These are phyloP conservation scores for Uria aalge DNA, from an alignment of 2,113 vertebrate genomes.

Conservation along the genomic window DNA sequence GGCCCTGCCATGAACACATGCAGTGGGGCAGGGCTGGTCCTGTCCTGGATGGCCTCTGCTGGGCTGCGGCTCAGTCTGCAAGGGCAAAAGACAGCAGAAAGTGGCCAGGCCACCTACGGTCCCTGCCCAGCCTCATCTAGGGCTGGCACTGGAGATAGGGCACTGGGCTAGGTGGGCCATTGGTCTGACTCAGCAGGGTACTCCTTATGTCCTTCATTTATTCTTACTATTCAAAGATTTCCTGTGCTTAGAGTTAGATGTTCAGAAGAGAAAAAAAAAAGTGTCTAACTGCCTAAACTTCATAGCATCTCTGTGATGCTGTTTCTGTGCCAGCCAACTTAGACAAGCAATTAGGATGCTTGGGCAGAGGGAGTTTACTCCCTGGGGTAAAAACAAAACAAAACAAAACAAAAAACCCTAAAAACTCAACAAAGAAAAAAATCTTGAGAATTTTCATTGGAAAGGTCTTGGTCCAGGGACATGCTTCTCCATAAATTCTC, in stretches of 20 bases:
- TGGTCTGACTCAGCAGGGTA: not conserved
- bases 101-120: accelerated
- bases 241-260: not conserved
- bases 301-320: not conserved
- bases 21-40: not conserved
- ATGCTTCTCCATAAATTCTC: not conserved
- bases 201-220: not conserved
- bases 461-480: not conserved
- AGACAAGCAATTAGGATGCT: not conserved
- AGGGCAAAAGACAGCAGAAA: not conserved
- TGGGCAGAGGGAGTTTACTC: not conserved
- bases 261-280: not conserved
- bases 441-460: not conserved
- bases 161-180: not conserved
- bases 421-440: not conserved
- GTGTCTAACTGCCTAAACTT: not conserved
- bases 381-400: accelerated
- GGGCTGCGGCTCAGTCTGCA: not conserved
- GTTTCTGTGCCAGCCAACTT: not conserved
- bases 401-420: not conserved
- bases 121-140: not conserved
- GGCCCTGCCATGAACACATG: not conserved
- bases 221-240: not conserved
- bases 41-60: not conserved
- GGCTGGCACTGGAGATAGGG: not conserved